Evolutionary conservation across 2,888 invertebrate species (phyloP).

Genomic region (Metalampra italica): DNA sequence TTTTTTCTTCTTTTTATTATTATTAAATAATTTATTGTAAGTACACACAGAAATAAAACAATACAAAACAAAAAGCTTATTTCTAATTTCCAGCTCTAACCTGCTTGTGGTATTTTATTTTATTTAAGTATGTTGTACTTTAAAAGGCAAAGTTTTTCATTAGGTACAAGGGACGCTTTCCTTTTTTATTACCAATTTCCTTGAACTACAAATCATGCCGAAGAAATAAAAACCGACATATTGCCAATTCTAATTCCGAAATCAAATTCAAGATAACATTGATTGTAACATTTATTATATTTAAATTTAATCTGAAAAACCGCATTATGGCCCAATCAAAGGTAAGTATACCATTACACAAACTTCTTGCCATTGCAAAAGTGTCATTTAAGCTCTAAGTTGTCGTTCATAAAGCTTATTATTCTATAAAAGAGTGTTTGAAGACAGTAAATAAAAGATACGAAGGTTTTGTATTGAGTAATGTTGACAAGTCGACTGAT

Average conservation of each 20-base stretch:
- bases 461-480: constrained; percentile 45
- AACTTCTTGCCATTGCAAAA: background rate
- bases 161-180: too few relatives aligned
- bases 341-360: constrained; percentile 4
- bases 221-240: background rate
- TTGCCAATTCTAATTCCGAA: background rate
- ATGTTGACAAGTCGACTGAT: constrained; percentile 58
- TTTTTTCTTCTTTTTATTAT: too few relatives aligned
- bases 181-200: too few relatives aligned
- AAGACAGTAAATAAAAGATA: constrained; percentile 21
- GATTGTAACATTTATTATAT: constrained; percentile 35
- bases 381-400: too few relatives aligned
- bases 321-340: constrained; percentile 31
- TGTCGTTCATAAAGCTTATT: background rate
- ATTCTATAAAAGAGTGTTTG: background rate
- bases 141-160: too few relatives aligned
- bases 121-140: too few relatives aligned
- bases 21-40: too few relatives aligned
- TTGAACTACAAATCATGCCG: too few relatives aligned
- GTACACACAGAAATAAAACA: too few relatives aligned
- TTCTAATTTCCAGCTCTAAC: too few relatives aligned
- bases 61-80: too few relatives aligned
- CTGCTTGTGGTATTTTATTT: too few relatives aligned
- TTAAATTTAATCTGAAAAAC: constrained; percentile 38
- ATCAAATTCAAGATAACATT: constrained; percentile 18